phyloP scores from a whole-genome alignment of 2,797 vertebrate genomes.

The Lepus townsendii region DNA sequence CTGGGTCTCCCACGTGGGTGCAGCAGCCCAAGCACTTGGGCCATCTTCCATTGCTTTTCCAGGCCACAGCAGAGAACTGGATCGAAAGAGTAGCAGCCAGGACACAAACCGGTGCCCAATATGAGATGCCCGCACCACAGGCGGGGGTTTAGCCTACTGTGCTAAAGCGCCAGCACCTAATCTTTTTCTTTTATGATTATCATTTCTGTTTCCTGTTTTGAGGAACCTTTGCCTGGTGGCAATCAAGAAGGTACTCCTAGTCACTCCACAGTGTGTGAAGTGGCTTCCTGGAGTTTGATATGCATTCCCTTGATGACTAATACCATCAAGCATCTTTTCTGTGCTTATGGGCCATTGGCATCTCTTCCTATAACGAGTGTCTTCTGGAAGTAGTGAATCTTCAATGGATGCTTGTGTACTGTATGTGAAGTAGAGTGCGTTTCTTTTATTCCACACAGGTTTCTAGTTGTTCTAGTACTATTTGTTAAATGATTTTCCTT shows the following conservation, averaged over 20 bases:
- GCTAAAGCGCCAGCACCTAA: too few relatives aligned
- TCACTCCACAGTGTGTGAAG: background rate
- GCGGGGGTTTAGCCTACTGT: too few relatives aligned
- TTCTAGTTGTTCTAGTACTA: background rate
- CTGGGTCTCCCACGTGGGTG: too few relatives aligned
- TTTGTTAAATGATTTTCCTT: slow-evolving; percentile 24
- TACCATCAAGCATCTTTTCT: background rate
- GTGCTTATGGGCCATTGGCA: background rate
- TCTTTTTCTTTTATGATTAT: background rate
- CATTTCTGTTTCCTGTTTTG: background rate
- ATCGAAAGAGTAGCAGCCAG: too few relatives aligned
- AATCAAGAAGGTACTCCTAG: slow-evolving; percentile 8
- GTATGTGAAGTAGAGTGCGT: background rate
- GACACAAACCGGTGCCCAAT: too few relatives aligned
- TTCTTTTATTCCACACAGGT: background rate
- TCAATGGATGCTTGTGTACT: background rate
- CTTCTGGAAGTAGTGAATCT: background rate
- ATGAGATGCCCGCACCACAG: too few relatives aligned
- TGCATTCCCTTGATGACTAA: background rate
- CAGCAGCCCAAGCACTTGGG: too few relatives aligned
- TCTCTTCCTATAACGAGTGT: background rate
- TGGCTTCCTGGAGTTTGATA: background rate
- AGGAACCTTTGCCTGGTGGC: background rate
- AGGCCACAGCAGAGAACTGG: too few relatives aligned
- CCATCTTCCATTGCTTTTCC: too few relatives aligned